Base-by-base conservation (phyloP, 2,113 vertebrate genomes). In the Centrocercus urophasianus region DNA sequence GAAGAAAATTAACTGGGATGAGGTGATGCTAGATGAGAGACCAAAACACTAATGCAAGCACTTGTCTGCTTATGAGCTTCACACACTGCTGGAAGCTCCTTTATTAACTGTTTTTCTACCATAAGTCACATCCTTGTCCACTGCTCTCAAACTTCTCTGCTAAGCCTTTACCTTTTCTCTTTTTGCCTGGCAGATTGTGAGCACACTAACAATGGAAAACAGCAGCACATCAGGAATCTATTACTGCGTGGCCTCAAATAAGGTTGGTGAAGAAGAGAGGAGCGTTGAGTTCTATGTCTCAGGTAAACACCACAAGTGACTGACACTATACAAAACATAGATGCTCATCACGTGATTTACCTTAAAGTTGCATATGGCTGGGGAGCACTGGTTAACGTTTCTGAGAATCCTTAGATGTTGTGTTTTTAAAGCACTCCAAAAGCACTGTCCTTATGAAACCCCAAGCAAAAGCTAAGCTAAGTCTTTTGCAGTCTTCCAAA, bases 231-330 rank as follows among this genome's bases (percentile, higher is more conserved):
- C 99, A 0, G 99, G 99, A 7, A 75, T 96, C 15, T 99, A 97
- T 70, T 95, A 90, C 91, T 99, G 99, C 10, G 17, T 93, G 89
- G 98, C 98, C 45, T 72, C 76, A 40, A 99, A 99, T 95, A 91
- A 95, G 67, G 12, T 88, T 0, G 98, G 97, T 24, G 42, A 11
- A 16, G 97, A 94, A 47, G 92, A 78, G 74, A 93, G 98, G 77
- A 97, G 50, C 42, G 93, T 97, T 3, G 59, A 96, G 61, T 98
- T 99, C 96, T 99, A 97, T 7, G 97, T 99, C 38, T 97, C 97
- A 91, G 98, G 99, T 99, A 97, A 98, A 90, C 5, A 16, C 0
- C 70, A 20, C 3, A 0, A 5, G 34, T 67, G 36, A 57, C 21
- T 67, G 42, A 50, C 21, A 4, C 17, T 30, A 8, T 40, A 5